Evolutionary conservation across 1,140 invertebrate genomes (phyloP), one percentile per base, ranked within the genome.

Genomic region (Epicauta chinensis): DNA sequence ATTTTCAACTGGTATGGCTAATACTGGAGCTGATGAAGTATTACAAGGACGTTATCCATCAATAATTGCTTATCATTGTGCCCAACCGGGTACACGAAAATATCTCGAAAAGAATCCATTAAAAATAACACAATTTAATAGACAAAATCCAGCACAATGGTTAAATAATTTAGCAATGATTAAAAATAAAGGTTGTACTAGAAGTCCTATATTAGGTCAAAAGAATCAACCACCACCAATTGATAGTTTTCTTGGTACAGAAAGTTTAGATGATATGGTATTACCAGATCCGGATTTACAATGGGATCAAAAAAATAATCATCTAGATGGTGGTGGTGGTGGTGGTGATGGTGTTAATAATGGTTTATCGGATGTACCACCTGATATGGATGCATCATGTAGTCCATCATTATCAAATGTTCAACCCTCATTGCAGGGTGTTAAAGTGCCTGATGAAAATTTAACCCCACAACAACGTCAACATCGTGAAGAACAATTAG

Each of bases 371-470:
- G 67, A 69, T 55, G 65, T 64, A 32, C 59, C 58, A 23, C 63
- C 65, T 37, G 67, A 69, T 55, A 68, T 68, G 63, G 68, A 67
- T 53, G 58, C 73, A 39, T n/a, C n/a, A n/a, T 75, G 75, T 55
- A 77, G 75, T 64, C 74, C 73, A 55, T 75, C 76, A 48, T 68
- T 76, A 40, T 66, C 71, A 58, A 76, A 74, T 58, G 71, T 78
- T 56, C 76, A 80, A 52, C 77, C 78, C 63, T 80, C 80, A 23
- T 64, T 82, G 34, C 79, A 81, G 76, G 87, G 87, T 64, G 87
- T 91, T 9, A 92, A 93, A 80, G 86, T 94, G 62, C 93, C 93
- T 52, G 92, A 97, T 76, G 93, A 97, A 76, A 94, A 97, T 73
- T 76, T 97, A 56, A 98, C 94, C 45, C 93, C 93, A 16, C 91